phyloP scores from a whole-genome alignment of 1,140 invertebrate species.

The Tetramorium simillimum region DNA sequence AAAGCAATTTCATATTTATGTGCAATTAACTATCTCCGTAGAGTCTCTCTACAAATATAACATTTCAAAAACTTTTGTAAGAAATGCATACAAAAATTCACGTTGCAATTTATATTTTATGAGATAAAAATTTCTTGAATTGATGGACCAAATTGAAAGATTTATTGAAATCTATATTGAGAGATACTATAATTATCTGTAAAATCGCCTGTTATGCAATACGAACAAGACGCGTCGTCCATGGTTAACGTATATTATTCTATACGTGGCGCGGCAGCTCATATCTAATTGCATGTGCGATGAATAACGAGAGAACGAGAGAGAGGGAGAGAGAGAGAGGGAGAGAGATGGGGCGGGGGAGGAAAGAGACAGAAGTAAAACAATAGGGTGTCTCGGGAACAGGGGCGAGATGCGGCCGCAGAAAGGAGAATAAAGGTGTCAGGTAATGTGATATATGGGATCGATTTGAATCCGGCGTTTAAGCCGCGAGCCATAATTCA shows the following conservation, averaged over 20 bases:
- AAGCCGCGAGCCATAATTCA: slow-evolving; percentile 72
- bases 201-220: background rate
- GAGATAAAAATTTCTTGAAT: background rate
- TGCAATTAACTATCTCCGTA: background rate
- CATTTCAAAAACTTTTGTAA: background rate
- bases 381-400: slow-evolving; percentile 48
- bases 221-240: background rate
- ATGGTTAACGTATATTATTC: slow-evolving; percentile 44
- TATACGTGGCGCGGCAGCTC: background rate
- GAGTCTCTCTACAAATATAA: background rate
- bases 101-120: background rate
- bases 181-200: background rate
- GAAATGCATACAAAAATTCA: background rate
- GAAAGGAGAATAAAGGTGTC: slow-evolving; percentile 75
- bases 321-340: slow-evolving; percentile 22
- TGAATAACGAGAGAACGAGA: slow-evolving; percentile 1
- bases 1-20: background rate
- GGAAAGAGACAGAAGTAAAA: slow-evolving; percentile 55
- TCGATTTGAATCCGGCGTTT: slow-evolving; percentile 75
- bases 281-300: slow-evolving; percentile 37
- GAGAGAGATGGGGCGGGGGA: background rate
- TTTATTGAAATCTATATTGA: slow-evolving; percentile 18
- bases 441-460: slow-evolving; percentile 74
- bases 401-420: slow-evolving; percentile 55
- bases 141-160: background rate